Conservation (phyloP, 2,888 invertebrate genomes). For the Mimas tiliae region DNA sequence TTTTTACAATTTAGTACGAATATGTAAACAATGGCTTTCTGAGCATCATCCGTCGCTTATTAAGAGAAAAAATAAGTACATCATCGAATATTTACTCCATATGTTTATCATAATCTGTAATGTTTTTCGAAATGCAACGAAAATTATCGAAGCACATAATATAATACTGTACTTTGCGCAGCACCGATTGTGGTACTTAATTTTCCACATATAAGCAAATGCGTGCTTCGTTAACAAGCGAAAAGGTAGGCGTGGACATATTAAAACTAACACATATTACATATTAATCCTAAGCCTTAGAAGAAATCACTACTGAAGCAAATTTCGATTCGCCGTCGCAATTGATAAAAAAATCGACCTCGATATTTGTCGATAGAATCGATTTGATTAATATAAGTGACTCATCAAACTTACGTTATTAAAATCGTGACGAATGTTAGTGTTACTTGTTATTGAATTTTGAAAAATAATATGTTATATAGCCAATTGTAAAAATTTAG, state of each 20-base stretch:
- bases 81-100: too few species aligned
- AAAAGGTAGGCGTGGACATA: neutral
- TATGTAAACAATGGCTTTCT: neutral
- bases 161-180: neutral
- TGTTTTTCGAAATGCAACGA: too few species aligned
- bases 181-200: neutral
- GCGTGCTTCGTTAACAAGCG: constrained; percentile 10
- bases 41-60: too few species aligned
- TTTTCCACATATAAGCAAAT: neutral
- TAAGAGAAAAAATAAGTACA: too few species aligned
- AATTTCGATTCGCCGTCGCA: neutral
- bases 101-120: too few species aligned
- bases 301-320: constrained; percentile 3
- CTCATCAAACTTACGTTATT: neutral
- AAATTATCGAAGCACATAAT: too few species aligned
- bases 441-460: neutral
- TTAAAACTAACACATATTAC: constrained; percentile 9
- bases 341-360: neutral
- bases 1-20: too few species aligned
- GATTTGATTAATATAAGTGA: neutral
- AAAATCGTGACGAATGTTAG: neutral
- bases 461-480: neutral
- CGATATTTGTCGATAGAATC: neutral
- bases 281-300: constrained; percentile 5
- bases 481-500: constrained; percentile 13